Evolutionary conservation across 2,888 invertebrate species (phyloP).

Genomic region (Monoplex corrugatus): DNA sequence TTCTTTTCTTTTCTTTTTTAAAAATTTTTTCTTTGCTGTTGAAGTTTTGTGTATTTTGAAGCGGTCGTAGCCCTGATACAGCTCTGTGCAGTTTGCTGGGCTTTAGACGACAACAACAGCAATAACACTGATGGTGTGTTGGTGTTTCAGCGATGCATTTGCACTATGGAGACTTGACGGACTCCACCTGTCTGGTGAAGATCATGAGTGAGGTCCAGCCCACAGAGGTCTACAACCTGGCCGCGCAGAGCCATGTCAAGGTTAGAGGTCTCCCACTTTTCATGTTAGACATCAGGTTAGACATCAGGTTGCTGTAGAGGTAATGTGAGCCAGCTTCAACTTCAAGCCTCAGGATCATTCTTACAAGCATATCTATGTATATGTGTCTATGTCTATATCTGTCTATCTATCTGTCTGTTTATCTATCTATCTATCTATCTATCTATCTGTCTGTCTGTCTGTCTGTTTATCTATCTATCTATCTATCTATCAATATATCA

Average conservation of each 20-base stretch:
- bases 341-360: too few species aligned
- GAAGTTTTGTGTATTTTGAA: too few species aligned
- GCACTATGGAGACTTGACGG: constrained; percentile 99
- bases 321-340: too few species aligned
- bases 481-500: neutral
- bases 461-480: neutral
- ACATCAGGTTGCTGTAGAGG: neutral
- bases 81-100: too few species aligned
- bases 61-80: too few species aligned
- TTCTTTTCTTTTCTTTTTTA: too few species aligned
- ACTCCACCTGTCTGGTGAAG: constrained; percentile 96
- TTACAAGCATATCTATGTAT: too few species aligned
- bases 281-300: constrained; percentile 52
- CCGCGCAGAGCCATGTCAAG: constrained; percentile 99
- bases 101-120: too few species aligned
- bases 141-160: constrained; percentile 88
- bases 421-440: too few species aligned
- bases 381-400: neutral
- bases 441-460: neutral
- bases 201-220: constrained; percentile 91
- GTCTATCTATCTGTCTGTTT: neutral
- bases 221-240: constrained; percentile 97
- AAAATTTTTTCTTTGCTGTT: too few species aligned
- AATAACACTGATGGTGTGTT: too few species aligned
- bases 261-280: constrained; percentile 83